phyloP scores from a whole-genome alignment of 1,140 invertebrate species.

The Drosophila fuyamai region DNA sequence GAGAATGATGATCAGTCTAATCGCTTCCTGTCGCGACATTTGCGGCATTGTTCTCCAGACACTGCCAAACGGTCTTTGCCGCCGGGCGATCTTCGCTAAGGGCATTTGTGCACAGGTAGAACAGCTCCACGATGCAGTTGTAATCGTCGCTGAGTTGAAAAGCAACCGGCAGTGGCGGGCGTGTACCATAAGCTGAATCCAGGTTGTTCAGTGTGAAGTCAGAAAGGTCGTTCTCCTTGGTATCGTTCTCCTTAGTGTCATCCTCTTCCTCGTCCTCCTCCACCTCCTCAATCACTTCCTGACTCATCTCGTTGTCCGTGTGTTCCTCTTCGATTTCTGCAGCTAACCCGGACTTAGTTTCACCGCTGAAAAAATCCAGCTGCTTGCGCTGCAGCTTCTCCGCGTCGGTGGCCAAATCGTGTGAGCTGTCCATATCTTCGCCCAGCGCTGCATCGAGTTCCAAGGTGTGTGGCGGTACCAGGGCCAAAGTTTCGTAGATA shows the following conservation, averaged over 20 bases:
- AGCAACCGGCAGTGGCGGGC: conserved; percentile 89
- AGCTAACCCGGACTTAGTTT: neutral
- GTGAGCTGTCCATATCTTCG: conserved; percentile 64
- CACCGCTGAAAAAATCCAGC: conserved; percentile 5
- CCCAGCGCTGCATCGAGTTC: conserved; percentile 82
- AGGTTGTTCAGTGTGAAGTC: conserved; percentile 37
- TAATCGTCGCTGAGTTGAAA: conserved; percentile 87
- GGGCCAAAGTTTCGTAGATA: conserved; percentile 92
- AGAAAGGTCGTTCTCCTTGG: conserved; percentile 48
- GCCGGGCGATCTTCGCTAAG: conserved; percentile 87
- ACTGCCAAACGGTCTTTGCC: conserved; percentile 84
- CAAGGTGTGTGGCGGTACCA: conserved; percentile 88
- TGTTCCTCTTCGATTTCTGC: neutral
- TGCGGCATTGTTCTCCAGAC: conserved; percentile 63
- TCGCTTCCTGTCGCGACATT: conserved; percentile 27
- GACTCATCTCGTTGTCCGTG: conserved; percentile 1
- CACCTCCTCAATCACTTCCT: neutral
- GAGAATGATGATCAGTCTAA: conserved; percentile 16
- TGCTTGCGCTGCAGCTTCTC: conserved; percentile 32
- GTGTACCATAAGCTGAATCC: conserved; percentile 86
- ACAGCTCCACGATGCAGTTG: conserved; percentile 88
- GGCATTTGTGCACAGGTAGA: conserved; percentile 89
- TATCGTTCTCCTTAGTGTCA: conserved; percentile 51
- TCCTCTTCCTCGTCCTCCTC: conserved; percentile 3
- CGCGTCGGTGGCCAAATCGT: conserved; percentile 15